Evolutionary conservation across 2,113 vertebrate genomes (phyloP).

Genomic region (Festucalex cinctus): DNA sequence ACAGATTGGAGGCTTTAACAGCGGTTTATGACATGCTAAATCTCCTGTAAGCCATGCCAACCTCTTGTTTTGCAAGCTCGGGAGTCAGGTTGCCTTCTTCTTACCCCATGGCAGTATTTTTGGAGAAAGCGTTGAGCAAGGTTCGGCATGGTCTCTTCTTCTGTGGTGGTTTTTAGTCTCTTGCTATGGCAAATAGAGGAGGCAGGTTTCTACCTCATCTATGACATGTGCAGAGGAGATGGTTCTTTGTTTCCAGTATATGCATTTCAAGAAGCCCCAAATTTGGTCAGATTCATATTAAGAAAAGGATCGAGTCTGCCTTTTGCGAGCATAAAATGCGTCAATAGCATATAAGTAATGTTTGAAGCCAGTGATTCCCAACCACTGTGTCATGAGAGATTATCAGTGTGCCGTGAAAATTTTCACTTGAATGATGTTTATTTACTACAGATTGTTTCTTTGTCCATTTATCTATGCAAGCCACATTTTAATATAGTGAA

Average conservation of each 20-base stretch:
- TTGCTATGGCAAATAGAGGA: not conserved
- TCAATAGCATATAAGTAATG: too few species aligned
- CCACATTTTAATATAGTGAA: too few species aligned
- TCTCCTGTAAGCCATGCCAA: constrained; percentile 66
- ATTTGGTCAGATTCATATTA: too few species aligned
- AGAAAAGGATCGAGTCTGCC: too few species aligned
- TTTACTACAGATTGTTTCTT: not conserved
- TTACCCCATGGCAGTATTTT: constrained; percentile 29
- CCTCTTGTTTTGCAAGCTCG: constrained; percentile 67
- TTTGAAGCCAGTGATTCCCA: too few species aligned
- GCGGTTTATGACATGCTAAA: constrained; percentile 81
- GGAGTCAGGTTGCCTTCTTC: constrained; percentile 53
- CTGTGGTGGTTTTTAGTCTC: not conserved
- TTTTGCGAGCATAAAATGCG: too few species aligned
- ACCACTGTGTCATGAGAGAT: too few species aligned
- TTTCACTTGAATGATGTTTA: not conserved
- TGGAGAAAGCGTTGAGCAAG: not conserved
- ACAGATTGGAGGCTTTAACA: constrained; percentile 80
- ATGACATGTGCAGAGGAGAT: too few species aligned
- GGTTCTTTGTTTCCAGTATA: too few species aligned
- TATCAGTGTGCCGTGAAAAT: not conserved
- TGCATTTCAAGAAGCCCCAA: too few species aligned
- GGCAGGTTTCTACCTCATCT: not conserved
- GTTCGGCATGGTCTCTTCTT: not conserved
- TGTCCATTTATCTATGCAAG: not conserved